phyloP scores from a whole-genome alignment of 2,797 vertebrate species.

The Pipistrellus pipistrellus region DNA sequence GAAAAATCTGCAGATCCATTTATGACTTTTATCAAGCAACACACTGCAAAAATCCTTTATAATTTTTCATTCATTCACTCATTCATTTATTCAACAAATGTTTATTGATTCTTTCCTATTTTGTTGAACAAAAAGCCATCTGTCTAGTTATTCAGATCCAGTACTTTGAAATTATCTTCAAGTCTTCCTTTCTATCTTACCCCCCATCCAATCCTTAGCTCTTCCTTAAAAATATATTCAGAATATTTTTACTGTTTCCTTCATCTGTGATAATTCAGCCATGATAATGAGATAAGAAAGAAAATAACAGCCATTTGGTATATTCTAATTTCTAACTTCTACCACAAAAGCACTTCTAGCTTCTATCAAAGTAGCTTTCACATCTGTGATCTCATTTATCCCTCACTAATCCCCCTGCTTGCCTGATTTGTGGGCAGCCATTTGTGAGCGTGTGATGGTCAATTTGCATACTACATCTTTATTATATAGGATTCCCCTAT shows the following conservation, averaged over 20 bases:
- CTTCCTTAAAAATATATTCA: conserved; percentile 6
- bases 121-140: neutral
- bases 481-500: too few species aligned
- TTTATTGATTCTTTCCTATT: conserved; percentile 34
- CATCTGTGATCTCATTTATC: neutral
- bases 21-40: neutral
- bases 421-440: too few species aligned
- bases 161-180: neutral
- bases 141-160: neutral
- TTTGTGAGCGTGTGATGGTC: too few species aligned
- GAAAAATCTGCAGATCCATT: neutral
- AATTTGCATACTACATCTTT: too few species aligned
- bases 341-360: neutral
- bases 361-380: neutral
- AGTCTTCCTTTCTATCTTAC: neutral
- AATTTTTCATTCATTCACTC: neutral
- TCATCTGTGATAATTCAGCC: neutral
- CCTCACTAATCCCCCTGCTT: too few species aligned
- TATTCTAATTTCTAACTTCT: conserved; percentile 2
- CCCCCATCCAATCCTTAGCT: neutral
- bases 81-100: neutral
- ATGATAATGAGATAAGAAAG: conserved; percentile 54
- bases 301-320: neutral
- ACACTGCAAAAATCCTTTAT: neutral
- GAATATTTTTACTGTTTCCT: conserved; percentile 20